Conservation (phyloP, 1,140 invertebrate species). For the Drosophila tristis region DNA sequence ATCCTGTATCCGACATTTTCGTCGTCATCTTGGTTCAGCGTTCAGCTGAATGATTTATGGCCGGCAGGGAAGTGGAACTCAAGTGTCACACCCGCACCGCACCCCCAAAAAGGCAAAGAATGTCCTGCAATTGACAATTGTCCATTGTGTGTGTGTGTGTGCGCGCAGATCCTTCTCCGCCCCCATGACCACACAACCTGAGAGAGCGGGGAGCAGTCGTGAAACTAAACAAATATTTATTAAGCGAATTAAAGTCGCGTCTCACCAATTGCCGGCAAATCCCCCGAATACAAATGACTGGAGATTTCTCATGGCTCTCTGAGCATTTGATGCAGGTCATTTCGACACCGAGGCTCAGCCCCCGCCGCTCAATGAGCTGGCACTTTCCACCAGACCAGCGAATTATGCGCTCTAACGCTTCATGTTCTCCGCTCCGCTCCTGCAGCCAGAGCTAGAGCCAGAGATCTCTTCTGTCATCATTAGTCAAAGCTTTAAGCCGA, state of each 20-base stretch:
- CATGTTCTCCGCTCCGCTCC: constrained; percentile 24
- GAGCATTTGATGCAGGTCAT: constrained; percentile 51
- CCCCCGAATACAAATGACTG: constrained; percentile 72
- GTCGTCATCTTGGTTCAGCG: constrained; percentile 58
- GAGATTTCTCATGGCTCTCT: constrained; percentile 53
- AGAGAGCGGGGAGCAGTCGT: background rate
- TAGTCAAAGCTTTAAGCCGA: constrained; percentile 75
- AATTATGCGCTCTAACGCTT: constrained; percentile 77
- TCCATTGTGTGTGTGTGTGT: constrained; percentile 29
- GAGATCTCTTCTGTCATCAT: constrained; percentile 55
- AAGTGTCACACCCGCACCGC: constrained; percentile 45
- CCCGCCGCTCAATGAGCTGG: constrained; percentile 44
- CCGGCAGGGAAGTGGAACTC: constrained; percentile 48
- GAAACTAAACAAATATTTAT: constrained; percentile 75
- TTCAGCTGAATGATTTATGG: constrained; percentile 67
- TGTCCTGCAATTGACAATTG: constrained; percentile 77
- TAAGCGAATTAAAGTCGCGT: constrained; percentile 77
- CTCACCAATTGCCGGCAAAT: constrained; percentile 64
- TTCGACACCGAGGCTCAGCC: constrained; percentile 27
- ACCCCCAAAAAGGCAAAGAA: constrained; percentile 43
- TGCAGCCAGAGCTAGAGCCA: background rate
- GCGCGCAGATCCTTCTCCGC: background rate
- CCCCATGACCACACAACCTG: constrained; percentile 23
- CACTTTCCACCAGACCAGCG: constrained; percentile 48
- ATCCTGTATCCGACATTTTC: constrained; percentile 70